These are phyloP conservation scores for Drosophila bocki DNA, from an alignment of 1,140 invertebrate species.

Conservation along the genomic window DNA sequence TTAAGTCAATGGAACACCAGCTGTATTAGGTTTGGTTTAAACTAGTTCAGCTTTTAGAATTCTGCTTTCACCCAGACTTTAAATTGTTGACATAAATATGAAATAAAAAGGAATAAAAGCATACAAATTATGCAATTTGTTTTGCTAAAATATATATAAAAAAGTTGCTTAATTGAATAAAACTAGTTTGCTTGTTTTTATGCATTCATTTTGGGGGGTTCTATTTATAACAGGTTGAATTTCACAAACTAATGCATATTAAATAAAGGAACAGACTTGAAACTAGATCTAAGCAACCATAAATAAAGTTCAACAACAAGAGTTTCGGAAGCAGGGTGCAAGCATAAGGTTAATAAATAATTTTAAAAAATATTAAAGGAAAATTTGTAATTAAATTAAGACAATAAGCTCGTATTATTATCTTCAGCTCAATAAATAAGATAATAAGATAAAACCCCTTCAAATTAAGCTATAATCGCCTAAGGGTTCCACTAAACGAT, in stretches of 20 bases:
- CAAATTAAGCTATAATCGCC: neutral
- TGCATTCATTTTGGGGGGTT: neutral
- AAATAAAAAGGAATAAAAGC: neutral
- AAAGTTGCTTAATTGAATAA: neutral
- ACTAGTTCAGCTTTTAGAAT: neutral
- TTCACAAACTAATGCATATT: constrained; percentile 14
- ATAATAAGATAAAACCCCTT: neutral
- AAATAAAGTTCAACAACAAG: neutral
- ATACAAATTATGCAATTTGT: neutral
- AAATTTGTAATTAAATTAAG: too few species aligned
- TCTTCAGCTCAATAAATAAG: neutral
- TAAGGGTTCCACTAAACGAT: neutral
- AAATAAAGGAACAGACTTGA: neutral
- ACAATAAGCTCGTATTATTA: too few species aligned
- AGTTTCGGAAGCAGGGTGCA: neutral
- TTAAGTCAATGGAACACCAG: neutral
- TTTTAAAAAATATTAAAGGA: neutral
- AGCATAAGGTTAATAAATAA: neutral
- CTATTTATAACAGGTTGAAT: constrained; percentile 16
- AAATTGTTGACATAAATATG: neutral
- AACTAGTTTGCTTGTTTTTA: constrained; percentile 2
- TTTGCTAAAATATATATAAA: neutral
- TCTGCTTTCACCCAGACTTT: neutral
- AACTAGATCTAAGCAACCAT: neutral
- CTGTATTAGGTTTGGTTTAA: neutral